A percentile compares a stretch with the other conserved stretches of the same genome.
Conservation (phyloP, 2,113 vertebrate species). For the Madoqua kirkii region DNA sequence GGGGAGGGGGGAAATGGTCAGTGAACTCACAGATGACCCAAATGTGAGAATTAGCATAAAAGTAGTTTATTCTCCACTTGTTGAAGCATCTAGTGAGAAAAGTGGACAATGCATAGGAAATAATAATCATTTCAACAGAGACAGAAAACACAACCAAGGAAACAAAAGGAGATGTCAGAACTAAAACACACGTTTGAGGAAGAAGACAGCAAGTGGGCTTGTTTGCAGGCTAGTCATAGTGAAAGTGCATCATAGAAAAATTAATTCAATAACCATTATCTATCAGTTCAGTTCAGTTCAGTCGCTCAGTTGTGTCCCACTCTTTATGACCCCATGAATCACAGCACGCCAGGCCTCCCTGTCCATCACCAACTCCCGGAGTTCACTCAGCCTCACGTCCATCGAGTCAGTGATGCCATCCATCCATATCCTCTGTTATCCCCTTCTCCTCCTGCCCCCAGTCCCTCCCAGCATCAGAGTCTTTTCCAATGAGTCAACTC, state of each 20-base stretch:
- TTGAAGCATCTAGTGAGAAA: neutral
- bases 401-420: too few relatives aligned
- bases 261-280: neutral
- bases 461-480: too few relatives aligned
- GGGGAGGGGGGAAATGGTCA: neutral
- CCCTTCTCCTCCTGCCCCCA: too few relatives aligned
- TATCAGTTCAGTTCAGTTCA: too few relatives aligned
- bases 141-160: neutral
- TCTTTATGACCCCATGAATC: too few relatives aligned
- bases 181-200: neutral
- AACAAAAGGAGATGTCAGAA: neutral
- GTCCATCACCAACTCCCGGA: too few relatives aligned
- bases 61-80: neutral
- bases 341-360: too few relatives aligned
- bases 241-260: neutral
- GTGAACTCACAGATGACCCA: neutral
- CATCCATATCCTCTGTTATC: too few relatives aligned
- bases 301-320: accelerated
- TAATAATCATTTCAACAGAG: neutral
- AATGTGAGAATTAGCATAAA: neutral
- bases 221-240: neutral
- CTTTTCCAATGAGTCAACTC: too few relatives aligned
- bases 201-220: neutral
- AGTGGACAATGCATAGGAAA: neutral
- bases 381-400: too few relatives aligned